Percentiles rank a stretch among this genome's conserved stretches.
phyloP scores from a whole-genome alignment of 2,113 vertebrate species.

The Accipiter cooperii region DNA sequence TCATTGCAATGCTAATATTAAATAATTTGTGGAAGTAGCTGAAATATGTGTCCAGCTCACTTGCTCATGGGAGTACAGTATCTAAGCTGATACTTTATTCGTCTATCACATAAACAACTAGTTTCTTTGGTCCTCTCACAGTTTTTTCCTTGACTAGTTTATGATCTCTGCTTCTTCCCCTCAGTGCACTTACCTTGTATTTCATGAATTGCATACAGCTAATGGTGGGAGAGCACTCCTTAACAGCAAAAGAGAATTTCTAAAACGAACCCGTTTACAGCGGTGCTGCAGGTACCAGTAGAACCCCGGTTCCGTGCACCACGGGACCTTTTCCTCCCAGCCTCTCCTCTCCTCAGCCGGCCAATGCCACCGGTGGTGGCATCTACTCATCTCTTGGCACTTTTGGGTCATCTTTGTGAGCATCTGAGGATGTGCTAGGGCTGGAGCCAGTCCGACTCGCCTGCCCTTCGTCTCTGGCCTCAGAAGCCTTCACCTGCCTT shows the following conservation, averaged over 20 bases:
- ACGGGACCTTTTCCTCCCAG: background rate
- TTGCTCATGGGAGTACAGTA: background rate
- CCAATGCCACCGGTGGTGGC: fast-evolving
- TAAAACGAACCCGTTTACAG: too few species aligned
- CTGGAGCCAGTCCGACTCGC: background rate
- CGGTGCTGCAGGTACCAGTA: background rate
- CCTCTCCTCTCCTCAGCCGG: background rate
- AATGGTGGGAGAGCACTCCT: background rate
- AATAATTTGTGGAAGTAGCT: background rate
- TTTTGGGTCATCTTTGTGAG: background rate
- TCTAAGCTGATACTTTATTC: background rate
- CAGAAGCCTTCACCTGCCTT: background rate
- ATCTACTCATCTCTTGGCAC: background rate
- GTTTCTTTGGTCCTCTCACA: background rate
- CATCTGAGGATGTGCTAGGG: too few species aligned
- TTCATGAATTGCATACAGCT: background rate
- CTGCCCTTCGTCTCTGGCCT: background rate
- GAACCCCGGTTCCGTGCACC: background rate
- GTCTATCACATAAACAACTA: background rate
- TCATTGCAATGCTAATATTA: background rate
- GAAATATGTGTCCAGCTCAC: background rate
- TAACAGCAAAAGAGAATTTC: background rate
- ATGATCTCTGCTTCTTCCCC: background rate
- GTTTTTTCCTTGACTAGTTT: background rate
- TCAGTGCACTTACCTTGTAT: background rate